Evolutionary conservation across 2,888 invertebrate species (phyloP), one percentile per base, ranked within the genome.

Genomic region (Orthosia cruda): DNA sequence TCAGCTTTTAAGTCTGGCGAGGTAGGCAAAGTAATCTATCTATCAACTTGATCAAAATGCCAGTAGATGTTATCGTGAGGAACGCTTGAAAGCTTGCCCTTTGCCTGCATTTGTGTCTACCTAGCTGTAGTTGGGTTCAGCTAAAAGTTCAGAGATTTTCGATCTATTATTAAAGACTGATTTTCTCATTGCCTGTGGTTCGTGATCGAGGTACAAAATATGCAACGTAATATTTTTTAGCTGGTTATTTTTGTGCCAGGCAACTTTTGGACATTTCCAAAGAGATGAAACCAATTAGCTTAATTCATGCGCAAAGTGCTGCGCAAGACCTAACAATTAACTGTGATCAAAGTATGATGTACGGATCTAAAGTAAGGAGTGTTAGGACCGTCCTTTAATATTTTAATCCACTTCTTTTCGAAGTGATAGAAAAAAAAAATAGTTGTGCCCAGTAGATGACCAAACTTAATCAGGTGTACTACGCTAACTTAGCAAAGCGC

Each of bases 31-130:
- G 52, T 26, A 63, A 63, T 64, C 40, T 64, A 66, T 47, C 16
- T 59, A 55, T 71, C 49, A 61, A 79, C 15, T 50, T 7, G 49
- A 78, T 83, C 74, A 74, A 78, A 78, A 81, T 83, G 84, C 74
- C 74, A 80, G 63, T 20, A 62, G 23, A 26, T 76, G 69, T 61
- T 82, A 79, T 73, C 79, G 73, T 64, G 20, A 54, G 23, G 20
- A 32, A 65, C 50, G 73, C 23, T 71, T 67, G 61, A 57, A 63
- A 67, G 26, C n/a, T 20, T 58, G 61, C 62, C 77, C 70, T 82
- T 82, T 82, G 26, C 58, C 57, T 70, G 52, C 57, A 82, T 57
- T 66, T 77, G 18, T 58, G 11, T n/a, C 18, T 67, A 63, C 23
- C 47, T 52, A 62, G 15, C 15, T 63, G 4, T 49, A 58, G 13